Conservation (phyloP, 2,888 invertebrate genomes). For the Chymomyza amoena region DNA sequence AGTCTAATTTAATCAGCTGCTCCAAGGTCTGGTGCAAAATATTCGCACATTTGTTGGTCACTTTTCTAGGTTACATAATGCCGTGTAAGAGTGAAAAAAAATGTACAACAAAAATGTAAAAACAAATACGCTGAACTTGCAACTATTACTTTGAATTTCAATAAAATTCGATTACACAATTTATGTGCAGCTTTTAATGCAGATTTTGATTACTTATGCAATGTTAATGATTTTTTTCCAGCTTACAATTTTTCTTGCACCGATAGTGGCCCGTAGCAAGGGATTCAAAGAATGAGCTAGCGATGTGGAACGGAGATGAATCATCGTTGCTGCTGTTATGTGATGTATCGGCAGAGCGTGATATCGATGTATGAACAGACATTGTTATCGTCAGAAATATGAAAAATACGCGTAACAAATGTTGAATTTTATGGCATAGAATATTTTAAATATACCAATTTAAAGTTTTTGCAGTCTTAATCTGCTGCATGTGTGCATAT, state of each 20-base stretch:
- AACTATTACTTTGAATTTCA: background rate
- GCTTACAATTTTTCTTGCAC: conserved; percentile 25
- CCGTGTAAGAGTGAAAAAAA: conserved; percentile 31
- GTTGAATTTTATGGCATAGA: no score
- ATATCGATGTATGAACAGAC: background rate
- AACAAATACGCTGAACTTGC: background rate
- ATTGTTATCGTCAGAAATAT: no score
- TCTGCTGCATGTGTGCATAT: no score
- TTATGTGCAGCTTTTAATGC: background rate
- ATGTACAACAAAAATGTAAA: no score
- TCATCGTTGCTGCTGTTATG: background rate
- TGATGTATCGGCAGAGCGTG: background rate
- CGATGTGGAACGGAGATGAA: background rate
- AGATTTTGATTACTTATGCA: conserved; percentile 28
- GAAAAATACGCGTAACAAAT: no score
- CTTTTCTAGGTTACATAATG: conserved; percentile 63
- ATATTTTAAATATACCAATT: no score
- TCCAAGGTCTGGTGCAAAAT: conserved; percentile 15
- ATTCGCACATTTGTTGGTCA: conserved; percentile 30
- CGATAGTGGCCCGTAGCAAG: conserved; percentile 8
- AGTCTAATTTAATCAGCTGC: conserved; percentile 48
- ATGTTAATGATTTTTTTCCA: conserved; percentile 23
- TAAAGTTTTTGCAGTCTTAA: no score
- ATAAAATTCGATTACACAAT: background rate
- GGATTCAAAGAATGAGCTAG: conserved; percentile 19